phyloP scores from a whole-genome alignment of 2,888 invertebrate genomes.

The Augochlorella aurata region DNA sequence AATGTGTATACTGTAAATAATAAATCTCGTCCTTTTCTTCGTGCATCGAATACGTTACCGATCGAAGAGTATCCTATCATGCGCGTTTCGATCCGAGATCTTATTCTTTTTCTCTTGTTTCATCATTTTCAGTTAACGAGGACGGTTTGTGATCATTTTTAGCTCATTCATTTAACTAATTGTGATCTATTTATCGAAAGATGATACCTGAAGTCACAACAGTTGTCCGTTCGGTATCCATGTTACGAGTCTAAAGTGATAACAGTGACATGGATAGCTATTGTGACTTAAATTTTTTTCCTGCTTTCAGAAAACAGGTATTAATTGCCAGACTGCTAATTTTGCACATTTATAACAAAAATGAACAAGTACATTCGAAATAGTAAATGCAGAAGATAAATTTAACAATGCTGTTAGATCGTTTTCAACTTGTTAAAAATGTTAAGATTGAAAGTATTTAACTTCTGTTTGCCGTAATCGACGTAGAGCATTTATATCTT shows the following conservation, averaged over 20 bases:
- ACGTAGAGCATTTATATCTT: too few relatives aligned
- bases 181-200: neutral
- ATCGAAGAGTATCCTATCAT: constrained; percentile 18
- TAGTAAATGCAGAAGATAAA: too few relatives aligned
- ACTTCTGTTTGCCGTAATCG: too few relatives aligned
- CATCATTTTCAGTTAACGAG: neutral
- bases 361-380: too few relatives aligned
- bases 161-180: neutral
- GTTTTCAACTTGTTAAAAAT: too few relatives aligned
- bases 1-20: constrained; percentile 61
- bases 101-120: neutral
- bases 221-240: neutral
- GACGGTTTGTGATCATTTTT: neutral
- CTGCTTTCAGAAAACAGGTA: neutral
- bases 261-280: neutral
- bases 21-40: constrained; percentile 65
- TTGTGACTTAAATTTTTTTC: neutral
- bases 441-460: too few relatives aligned
- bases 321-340: neutral
- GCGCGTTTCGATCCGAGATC: neutral
- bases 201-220: neutral
- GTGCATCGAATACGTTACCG: constrained; percentile 52
- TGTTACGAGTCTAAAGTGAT: neutral
- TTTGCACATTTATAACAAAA: too few relatives aligned
- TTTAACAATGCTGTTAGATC: too few relatives aligned